Base-by-base conservation (phyloP, 2,797 vertebrate species). In the Kryptolebias ocellatus region DNA sequence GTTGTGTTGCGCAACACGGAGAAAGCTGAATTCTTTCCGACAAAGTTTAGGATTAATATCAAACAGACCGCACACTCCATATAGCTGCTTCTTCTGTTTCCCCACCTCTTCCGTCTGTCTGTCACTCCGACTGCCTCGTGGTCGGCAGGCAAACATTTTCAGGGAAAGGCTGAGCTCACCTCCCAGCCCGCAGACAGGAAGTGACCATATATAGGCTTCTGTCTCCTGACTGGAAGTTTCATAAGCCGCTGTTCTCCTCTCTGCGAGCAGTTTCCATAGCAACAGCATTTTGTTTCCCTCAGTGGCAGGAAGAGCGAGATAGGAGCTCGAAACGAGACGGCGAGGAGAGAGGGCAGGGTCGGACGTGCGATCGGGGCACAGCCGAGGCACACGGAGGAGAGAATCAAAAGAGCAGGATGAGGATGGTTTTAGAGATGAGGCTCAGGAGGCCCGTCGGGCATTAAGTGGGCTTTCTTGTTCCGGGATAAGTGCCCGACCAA, bases 191-290 rank as follows among this genome's bases (percentile, higher is more conserved):
- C 87, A 90, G 90, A 90, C 92, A 92, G 92, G 92, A 94, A 91
- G 80, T 81, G 66, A 70, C 92, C 93, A 90, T 92, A 91, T 93
- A 93, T 92, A 91, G 93, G 68, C 88, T 78, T 78, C 89, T 83
- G 79, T 85, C 79, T 86, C 82, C 76, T 76, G 79, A 67, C 85
- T 90, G 84, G 80, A 89, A 88, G 87, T 90, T 86, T 93, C 88
- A 90, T 83, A 89, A 90, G 86, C 85, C 76, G 71, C 83, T 76
- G 61, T 57, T 86, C 79, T 77, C 85, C 76, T 79, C 79, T 87
- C 86, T 60, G 68, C 69, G 74, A 87, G 81, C 89, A 87, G 93
- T 95, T 94, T 92, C 94, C 93, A 94, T 93, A 86, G 94, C 90
- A 94, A 95, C 94, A 85, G 88, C 58, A 87, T 90, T 92, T 91